phyloP scores from a whole-genome alignment of 2,888 invertebrate species.

The Oxytorus armatus region DNA sequence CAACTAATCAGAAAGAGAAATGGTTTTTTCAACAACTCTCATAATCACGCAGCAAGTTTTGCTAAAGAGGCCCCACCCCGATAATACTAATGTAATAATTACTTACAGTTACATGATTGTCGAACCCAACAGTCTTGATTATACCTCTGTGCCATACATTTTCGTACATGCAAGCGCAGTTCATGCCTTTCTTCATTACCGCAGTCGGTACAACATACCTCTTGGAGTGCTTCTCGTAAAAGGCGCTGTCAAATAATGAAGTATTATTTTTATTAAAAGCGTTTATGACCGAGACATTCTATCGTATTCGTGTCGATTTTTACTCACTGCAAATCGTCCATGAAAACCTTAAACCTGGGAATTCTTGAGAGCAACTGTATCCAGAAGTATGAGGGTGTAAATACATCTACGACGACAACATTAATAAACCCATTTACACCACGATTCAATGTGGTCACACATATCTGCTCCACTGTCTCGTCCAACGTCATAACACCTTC shows the following conservation, averaged over 20 bases:
- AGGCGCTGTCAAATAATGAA: constrained; percentile 69
- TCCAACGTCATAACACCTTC: constrained; percentile 74
- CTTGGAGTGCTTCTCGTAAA: constrained; percentile 69
- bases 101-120: constrained; percentile 78
- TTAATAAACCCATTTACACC: constrained; percentile 67
- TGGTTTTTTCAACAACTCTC: no score
- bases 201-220: constrained; percentile 75
- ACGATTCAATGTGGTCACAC: constrained; percentile 68
- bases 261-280: constrained; percentile 4
- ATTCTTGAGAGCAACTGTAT: constrained; percentile 74
- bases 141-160: constrained; percentile 80
- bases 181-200: constrained; percentile 77
- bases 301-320: background rate
- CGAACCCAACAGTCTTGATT: constrained; percentile 76
- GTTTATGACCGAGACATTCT: no score
- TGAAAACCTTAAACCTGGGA: constrained; percentile 72
- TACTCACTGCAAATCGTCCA: constrained; percentile 77
- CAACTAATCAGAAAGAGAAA: no score
- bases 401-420: constrained; percentile 78
- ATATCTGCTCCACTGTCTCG: constrained; percentile 77
- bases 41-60: no score
- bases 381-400: constrained; percentile 82
- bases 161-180: constrained; percentile 78
- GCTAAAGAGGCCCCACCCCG: no score
- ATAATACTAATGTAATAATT: background rate